A percentile compares a stretch with the other conserved stretches of the same genome.
Conservation (phyloP, 2,113 vertebrate species). For the Cyprinodon brontotheroides region DNA sequence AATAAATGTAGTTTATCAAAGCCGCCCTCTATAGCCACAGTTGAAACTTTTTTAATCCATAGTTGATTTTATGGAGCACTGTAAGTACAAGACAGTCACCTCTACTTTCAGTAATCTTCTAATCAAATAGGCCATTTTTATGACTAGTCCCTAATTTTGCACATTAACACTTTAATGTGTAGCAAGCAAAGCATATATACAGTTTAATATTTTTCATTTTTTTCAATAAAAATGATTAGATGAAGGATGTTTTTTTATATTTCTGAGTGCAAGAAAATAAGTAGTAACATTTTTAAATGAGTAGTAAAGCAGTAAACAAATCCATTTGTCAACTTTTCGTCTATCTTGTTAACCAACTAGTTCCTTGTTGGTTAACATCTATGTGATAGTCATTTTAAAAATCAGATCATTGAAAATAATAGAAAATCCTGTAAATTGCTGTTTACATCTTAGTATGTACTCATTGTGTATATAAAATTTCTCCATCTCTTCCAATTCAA, state of each 20-base stretch:
- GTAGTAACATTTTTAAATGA: no score
- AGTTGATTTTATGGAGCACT: not conserved
- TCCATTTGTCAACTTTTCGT: not conserved
- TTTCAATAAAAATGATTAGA: not conserved
- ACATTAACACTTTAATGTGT: not conserved
- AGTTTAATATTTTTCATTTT: not conserved
- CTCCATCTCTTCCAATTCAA: no score
- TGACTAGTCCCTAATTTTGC: not conserved
- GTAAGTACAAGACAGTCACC: not conserved
- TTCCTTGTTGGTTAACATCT: no score
- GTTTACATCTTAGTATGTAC: no score
- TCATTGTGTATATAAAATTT: no score
- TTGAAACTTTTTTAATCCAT: not conserved
- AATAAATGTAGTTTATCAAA: not conserved
- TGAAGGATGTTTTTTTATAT: not conserved
- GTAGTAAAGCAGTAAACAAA: not conserved
- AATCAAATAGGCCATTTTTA: not conserved
- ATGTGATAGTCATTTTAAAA: no score
- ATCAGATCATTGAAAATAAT: no score
- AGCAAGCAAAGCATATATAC: not conserved
- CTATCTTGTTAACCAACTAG: no score
- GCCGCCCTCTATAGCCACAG: not conserved
- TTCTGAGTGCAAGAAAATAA: not conserved
- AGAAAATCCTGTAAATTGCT: no score
- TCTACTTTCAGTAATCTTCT: not conserved